Percentiles rank a stretch among this genome's conserved stretches.
phyloP scores from a whole-genome alignment of 2,797 vertebrate species.

The Phylloscopus collybita region DNA sequence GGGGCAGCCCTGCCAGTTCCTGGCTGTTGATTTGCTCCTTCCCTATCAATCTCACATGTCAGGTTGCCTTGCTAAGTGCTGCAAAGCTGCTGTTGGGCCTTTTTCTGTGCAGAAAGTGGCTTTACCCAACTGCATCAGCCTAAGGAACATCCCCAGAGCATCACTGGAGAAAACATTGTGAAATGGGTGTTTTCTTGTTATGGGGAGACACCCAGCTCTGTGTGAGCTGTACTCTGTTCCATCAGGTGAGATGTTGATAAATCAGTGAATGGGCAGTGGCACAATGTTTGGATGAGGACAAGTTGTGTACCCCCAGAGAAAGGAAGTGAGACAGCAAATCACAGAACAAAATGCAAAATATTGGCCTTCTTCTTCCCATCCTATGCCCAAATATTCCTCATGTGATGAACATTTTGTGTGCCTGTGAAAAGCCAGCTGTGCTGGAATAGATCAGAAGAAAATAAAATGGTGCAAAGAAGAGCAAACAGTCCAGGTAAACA shows the following conservation, averaged over 20 bases:
- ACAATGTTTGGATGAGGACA: rapidly evolving
- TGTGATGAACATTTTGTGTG: background rate
- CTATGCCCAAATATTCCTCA: background rate
- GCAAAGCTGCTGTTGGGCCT: background rate
- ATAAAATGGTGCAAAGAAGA: background rate
- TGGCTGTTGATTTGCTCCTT: background rate
- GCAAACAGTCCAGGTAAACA: background rate
- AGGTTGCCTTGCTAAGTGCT: background rate
- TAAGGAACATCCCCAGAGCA: background rate
- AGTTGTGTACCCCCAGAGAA: background rate
- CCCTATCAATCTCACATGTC: background rate
- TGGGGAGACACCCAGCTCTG: background rate
- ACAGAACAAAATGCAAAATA: background rate
- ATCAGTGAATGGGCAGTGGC: background rate
- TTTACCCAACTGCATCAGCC: background rate
- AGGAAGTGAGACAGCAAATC: background rate
- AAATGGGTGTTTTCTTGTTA: rapidly evolving
- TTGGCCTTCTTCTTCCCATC: background rate
- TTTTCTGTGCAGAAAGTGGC: background rate
- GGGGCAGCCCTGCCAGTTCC: background rate
- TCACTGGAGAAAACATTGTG: background rate
- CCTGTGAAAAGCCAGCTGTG: background rate
- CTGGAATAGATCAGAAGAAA: background rate
- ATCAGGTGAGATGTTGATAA: background rate
- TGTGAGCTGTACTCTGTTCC: background rate